These are phyloP conservation scores for Malthinus seriepunctatus DNA, from an alignment of 2,888 invertebrate genomes.

Conservation along the genomic window DNA sequence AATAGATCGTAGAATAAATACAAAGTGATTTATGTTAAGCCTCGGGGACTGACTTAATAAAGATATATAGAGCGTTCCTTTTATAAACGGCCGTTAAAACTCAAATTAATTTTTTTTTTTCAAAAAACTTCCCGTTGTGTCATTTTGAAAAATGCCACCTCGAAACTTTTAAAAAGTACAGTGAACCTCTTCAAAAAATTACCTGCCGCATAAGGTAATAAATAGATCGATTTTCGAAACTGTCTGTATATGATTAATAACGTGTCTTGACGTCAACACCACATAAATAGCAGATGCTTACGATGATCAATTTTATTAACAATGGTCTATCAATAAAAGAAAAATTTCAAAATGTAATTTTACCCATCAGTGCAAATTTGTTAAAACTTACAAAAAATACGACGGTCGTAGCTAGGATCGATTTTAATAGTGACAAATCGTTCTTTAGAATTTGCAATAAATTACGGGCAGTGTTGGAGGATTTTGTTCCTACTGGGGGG, in stretches of 20 bases:
- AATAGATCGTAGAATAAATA: constrained; percentile 37
- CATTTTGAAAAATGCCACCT: neutral
- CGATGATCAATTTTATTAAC: constrained; percentile 24
- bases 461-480: too few relatives aligned
- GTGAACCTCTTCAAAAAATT: constrained; percentile 17
- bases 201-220: constrained; percentile 28
- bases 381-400: constrained; percentile 29
- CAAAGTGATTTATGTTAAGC: constrained; percentile 38
- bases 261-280: constrained; percentile 25
- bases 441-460: constrained; percentile 29
- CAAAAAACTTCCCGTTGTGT: neutral
- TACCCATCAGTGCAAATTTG: constrained; percentile 28
- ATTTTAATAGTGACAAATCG: constrained; percentile 42
- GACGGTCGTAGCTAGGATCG: constrained; percentile 12
- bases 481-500: too few relatives aligned
- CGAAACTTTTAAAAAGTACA: constrained; percentile 15
- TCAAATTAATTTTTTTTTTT: constrained; percentile 10
- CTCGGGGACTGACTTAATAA: constrained; percentile 34
- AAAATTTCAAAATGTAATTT: constrained; percentile 14
- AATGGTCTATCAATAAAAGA: constrained; percentile 13
- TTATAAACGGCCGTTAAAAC: constrained; percentile 13
- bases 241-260: constrained; percentile 28
- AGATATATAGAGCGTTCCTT: constrained; percentile 33
- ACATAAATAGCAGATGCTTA: constrained; percentile 19
- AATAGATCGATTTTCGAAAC: constrained; percentile 24